Evolutionary conservation across 2,113 vertebrate species (phyloP), one percentile per base, ranked within the genome.

Genomic region (Dromaius novaehollandiae): DNA sequence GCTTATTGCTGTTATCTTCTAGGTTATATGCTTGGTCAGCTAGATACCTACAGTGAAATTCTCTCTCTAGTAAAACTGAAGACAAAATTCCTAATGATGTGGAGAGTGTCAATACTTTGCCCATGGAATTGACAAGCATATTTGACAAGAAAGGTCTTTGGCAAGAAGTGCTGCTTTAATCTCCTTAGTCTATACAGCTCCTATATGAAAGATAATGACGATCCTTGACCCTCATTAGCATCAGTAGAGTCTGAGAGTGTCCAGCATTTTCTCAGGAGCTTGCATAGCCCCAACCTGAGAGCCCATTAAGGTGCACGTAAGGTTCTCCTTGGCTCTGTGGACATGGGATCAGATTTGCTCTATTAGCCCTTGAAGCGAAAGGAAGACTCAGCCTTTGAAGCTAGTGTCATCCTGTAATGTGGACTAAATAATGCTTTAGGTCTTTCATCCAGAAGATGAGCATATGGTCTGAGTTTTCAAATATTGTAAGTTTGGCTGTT

Each of bases 241-340:
- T 82, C 77, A 3, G 0, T 1, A 15, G 28, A 79, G 16, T 48
- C 48, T 79, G 74, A 69, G 25, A 7, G 13, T 42, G 14, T 73
- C 93, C 36, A 48, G 6, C 6, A n/a, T 53, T 82, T 81, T 64
- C 63, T 86, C 48, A 79, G 32, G 11, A 92, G 32, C 26, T 77
- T 48, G 3, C 19, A 81, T 1, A 70, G 28, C 30, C 28, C 11
- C 38, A 78, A 3, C 30, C 34, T 36, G 68, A 60, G 34, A 86
- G 11, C 25, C 40, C 25, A 2, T 38, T 81, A 66, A 70, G 20
- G 30, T 14, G 68, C 21, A 28, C 0, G 0, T 18, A 34, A 0
- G 0, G 30, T 13, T 68, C 55, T 21, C 38, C 15, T 13, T 60
- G 46, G n/a, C 10, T 86, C 32, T 75, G 15, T 48, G 20, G 48